Base-by-base conservation (phyloP, 2,113 vertebrate genomes). In the Arenaria interpres region DNA sequence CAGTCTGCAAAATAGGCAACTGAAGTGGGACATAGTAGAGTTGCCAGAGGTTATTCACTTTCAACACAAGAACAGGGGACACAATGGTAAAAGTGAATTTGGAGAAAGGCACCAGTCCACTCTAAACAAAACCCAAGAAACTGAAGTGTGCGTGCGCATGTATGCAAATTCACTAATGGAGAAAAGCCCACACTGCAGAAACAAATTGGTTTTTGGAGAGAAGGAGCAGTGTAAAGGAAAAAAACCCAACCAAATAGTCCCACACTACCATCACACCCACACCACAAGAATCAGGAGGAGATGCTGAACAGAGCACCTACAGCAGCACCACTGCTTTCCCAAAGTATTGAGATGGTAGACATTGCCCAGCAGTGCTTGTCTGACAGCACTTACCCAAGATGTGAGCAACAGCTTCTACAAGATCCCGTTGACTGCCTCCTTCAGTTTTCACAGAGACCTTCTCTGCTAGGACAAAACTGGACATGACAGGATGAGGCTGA, bases 381-480 rank as follows among this genome's bases (percentile, higher is more conserved):
- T 23, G 30, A 78, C 15, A 79, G 56, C 8, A 54, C 97, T 95
- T 97, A 99, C 99, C 99, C 41, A 99, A 98, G 84, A 99, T 99
- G 95, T 99, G 99, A 53, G 99, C 98, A 39, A 99, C 98, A 5
- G 99, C 98, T 62, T 99, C 98, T 91, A 99, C 97, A 95, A 99
- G 96, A 94, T 99, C 98, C 59, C 46, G 98, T 39, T 98, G 98
- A 67, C 92, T 76, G 6, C 96, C 89, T 7, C 97, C 88, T 10
- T 99, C 98, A 9, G 81, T 85, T 83, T 91, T 89, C 0, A 91
- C 43, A 10, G 98, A 89, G 6, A 92, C 95, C 90, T 98, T 98
- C 97, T 99, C 99, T 4, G 99, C 99, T 86, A 99, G 97, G 39
- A 99, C 99, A n/a, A 99, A 99, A 97, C 99, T 99, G 56, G 99